These are phyloP conservation scores for Chloroceryle aenea DNA, from an alignment of 2,113 vertebrate genomes.

Conservation along the genomic window DNA sequence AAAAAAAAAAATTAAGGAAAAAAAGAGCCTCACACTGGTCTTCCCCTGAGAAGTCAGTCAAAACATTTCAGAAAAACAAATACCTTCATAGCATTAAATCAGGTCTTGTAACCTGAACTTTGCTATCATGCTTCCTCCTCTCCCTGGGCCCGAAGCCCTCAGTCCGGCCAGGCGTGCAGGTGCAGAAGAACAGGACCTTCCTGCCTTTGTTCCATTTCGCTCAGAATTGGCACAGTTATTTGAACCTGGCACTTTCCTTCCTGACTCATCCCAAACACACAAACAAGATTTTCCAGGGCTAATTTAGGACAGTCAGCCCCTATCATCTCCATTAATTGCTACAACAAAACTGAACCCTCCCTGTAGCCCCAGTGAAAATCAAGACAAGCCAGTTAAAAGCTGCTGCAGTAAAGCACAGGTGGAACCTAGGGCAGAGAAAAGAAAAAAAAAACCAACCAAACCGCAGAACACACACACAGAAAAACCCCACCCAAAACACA, in stretches of 20 bases:
- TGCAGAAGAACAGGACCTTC: slow-evolving; percentile 55
- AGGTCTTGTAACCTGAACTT: neutral
- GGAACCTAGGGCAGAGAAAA: rapidly evolving
- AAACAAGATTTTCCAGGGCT: slow-evolving; percentile 57
- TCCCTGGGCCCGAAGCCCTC: neutral
- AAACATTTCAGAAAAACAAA: slow-evolving; percentile 12
- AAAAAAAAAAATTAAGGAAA: neutral
- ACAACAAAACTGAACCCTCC: neutral
- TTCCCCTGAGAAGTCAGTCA: neutral
- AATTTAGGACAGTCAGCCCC: slow-evolving; percentile 17
- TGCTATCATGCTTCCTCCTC: neutral
- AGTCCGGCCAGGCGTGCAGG: neutral
- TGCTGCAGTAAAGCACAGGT: neutral
- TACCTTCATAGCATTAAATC: neutral
- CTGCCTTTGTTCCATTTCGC: slow-evolving; percentile 48
- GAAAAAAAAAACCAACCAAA: too few relatives aligned
- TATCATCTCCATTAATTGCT: slow-evolving; percentile 25
- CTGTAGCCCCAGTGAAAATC: neutral
- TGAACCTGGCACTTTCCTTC: slow-evolving; percentile 45
- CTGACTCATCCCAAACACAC: slow-evolving; percentile 61
- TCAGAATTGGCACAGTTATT: slow-evolving; percentile 31
- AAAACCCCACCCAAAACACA: too few relatives aligned
- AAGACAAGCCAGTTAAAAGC: neutral
- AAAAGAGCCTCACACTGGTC: neutral
- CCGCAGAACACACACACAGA: too few relatives aligned